Conservation (phyloP, 2,113 vertebrate species). For the Felis catus region DNA sequence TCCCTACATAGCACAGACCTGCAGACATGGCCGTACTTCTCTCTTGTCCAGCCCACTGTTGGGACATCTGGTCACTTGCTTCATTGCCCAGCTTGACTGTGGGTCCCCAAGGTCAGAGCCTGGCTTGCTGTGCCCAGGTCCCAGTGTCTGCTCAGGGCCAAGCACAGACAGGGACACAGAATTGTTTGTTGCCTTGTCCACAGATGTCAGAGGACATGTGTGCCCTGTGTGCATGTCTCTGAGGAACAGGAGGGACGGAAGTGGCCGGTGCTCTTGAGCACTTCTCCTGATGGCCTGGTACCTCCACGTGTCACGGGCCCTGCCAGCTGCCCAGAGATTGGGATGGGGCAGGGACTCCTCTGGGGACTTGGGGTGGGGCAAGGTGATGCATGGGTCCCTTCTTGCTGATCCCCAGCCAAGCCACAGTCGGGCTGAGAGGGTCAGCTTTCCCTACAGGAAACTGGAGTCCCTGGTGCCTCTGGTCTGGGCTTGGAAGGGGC, state of each 20-base stretch:
- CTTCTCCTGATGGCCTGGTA: background rate
- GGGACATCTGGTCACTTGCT: background rate
- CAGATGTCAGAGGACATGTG: accelerated
- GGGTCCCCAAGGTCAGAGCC: background rate
- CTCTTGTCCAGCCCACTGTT: accelerated
- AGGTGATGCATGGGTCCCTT: background rate
- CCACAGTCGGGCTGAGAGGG: too few species aligned
- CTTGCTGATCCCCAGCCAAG: background rate
- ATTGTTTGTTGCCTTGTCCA: background rate
- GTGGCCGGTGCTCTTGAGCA: background rate
- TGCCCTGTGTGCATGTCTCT: background rate
- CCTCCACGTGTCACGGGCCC: accelerated
- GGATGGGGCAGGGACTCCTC: background rate
- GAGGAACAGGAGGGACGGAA: background rate
- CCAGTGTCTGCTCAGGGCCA: too few species aligned
- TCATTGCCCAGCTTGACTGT: background rate
- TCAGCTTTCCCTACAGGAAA: too few species aligned
- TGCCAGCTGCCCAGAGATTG: background rate
- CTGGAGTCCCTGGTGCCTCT: background rate
- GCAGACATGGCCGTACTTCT: accelerated
- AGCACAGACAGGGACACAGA: background rate
- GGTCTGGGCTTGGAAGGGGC: background rate
- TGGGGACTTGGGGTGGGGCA: background rate
- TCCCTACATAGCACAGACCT: background rate
- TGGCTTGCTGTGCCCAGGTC: background rate